Percentiles rank a stretch among this genome's conserved stretches.
Conservation (phyloP, 2,113 vertebrate genomes). For the Taurulus bubalis region DNA sequence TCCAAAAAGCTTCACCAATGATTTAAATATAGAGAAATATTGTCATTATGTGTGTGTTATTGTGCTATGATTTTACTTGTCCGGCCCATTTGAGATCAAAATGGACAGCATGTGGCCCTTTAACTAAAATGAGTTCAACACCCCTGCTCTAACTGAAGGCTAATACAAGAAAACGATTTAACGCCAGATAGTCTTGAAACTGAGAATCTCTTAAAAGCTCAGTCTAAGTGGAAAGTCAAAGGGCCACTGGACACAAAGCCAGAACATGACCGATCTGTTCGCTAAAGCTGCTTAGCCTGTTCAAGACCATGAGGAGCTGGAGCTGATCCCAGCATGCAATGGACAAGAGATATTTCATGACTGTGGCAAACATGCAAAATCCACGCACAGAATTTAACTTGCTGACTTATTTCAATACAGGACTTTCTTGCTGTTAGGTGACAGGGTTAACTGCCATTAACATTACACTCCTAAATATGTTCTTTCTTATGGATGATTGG, state of each 20-base stretch:
- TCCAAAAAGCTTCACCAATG: no score
- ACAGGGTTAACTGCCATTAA: conserved; percentile 15
- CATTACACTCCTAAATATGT: neutral
- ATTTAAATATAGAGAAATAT: no score
- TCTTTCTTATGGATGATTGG: neutral
- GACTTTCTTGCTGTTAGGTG: neutral
- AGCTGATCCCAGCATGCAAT: neutral
- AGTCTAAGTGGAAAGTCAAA: neutral
- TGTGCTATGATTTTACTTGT: no score
- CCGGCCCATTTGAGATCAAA: no score
- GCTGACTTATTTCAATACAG: neutral
- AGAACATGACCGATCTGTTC: neutral
- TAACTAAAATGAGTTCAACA: no score
- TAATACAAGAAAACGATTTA: no score
- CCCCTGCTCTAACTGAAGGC: no score
- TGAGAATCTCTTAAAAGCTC: neutral
- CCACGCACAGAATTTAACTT: neutral
- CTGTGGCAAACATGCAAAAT: neutral
- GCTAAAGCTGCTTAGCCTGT: neutral
- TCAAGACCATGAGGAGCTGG: neutral
- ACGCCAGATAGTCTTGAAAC: neutral
- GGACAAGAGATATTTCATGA: neutral
- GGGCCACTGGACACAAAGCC: neutral
- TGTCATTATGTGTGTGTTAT: no score
- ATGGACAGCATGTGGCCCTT: no score